Evolutionary conservation across 2,113 vertebrate genomes (phyloP), one percentile per base, ranked within the genome.

Genomic region (Dasyurus viverrinus): DNA sequence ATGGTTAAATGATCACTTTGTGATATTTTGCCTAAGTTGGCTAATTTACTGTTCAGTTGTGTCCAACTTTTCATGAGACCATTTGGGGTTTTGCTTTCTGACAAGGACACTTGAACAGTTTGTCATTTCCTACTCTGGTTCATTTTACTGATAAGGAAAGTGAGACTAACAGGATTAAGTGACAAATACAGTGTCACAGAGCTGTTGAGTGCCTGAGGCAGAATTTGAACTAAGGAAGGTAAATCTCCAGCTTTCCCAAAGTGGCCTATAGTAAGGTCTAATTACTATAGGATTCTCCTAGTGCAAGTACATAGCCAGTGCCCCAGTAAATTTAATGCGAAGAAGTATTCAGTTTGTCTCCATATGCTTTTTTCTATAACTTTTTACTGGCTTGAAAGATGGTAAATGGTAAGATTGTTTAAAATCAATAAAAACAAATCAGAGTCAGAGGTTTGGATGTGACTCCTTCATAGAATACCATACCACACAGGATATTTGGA

Each of bases 351-450:
- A 90, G 53, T 91, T 93, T 89, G 91, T 93, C 52, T 94, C 96
- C 54, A 94, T 91, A 55, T 96, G 90, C 52, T 96, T 53, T 97
- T 95, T 95, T 96, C 93, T 84, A 47, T 76, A 50, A 68, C 94
- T 97, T 96, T 96, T 93, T 84, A 52, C 89, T 96, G 25, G 6
- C 36, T 92, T 97, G 53, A 96, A 96, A 92, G n/a, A 84, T 42
- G n/a, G 36, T 95, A 96, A 97, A 94, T 94, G 53, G 95, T 94
- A 91, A 84, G 89, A 94, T 96, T 96, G 96, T 94, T 96, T 97
- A 93, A 96, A 97, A 96, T 95, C 90, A 96, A 96, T 95, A 96
- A 95, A 96, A 96, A 54, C 94, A 96, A 95, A 96, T 92, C 94
- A 94, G 76, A 93, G 93, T n/a, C 36, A 92, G 48, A 4, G 96